These are phyloP conservation scores for Oceanodroma leucorhoa DNA, from an alignment of 2,797 vertebrate genomes.

Conservation along the genomic window DNA sequence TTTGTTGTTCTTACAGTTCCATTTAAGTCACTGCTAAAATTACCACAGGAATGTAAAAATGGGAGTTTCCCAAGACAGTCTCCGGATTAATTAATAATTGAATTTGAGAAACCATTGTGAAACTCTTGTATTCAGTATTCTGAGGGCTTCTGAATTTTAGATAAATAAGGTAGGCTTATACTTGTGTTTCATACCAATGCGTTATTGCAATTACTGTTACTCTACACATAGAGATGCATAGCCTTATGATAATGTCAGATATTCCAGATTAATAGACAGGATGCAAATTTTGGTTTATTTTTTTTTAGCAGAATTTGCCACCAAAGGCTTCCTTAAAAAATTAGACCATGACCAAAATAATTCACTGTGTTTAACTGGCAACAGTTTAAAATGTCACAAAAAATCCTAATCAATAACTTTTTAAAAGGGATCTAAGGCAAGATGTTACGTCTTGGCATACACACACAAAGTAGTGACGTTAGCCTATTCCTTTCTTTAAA, in stretches of 20 bases:
- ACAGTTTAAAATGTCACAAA: not conserved
- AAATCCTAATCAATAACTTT: not conserved
- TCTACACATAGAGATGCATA: not conserved
- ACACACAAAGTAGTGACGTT: not conserved
- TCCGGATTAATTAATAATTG: not conserved
- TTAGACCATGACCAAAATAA: not conserved
- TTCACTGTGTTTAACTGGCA: not conserved
- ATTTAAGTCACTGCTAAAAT: not conserved
- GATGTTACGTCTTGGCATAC: not conserved
- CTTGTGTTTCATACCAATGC: not conserved
- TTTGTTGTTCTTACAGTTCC: not conserved
- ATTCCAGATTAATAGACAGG: not conserved
- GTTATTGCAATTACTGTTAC: not conserved
- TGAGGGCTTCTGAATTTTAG: not conserved
- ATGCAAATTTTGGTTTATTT: not conserved
- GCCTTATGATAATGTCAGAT: not conserved
- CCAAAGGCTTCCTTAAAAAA: not conserved
- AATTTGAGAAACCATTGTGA: not conserved
- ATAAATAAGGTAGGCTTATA: not conserved
- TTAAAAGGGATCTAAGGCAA: not conserved
- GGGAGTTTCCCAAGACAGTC: not conserved
- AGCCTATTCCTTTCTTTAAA: not conserved
- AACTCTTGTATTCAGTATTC: not conserved
- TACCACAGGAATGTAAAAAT: not conserved
- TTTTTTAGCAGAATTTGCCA: not conserved